These are phyloP conservation scores for Axea sp. DNA, from an alignment of 2,888 invertebrate species.

Conservation along the genomic window DNA sequence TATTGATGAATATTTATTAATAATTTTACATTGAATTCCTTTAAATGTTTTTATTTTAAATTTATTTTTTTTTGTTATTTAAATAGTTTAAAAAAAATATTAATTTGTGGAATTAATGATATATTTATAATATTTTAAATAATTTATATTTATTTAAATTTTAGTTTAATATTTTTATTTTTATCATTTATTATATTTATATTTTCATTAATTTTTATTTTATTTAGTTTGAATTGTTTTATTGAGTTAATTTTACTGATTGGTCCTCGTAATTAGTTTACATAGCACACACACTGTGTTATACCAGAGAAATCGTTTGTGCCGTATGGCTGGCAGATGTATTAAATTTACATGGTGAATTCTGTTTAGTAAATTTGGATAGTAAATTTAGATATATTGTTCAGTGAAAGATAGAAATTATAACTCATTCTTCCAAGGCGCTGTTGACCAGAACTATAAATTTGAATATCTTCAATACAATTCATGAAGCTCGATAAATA, in stretches of 20 bases:
- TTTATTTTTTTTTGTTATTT: slow-evolving; percentile 79
- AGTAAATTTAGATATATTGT: no score
- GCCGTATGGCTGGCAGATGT: no score
- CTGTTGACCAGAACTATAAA: no score
- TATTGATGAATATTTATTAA: slow-evolving; percentile 81
- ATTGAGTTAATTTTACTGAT: slow-evolving; percentile 82
- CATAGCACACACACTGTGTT: no score
- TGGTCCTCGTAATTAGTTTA: no score
- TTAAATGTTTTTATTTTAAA: slow-evolving; percentile 84
- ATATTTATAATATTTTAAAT: slow-evolving; percentile 79
- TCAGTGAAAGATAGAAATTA: no score
- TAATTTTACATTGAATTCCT: slow-evolving; percentile 83
- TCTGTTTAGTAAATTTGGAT: no score
- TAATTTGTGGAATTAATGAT: slow-evolving; percentile 85
- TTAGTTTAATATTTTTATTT: slow-evolving; percentile 72
- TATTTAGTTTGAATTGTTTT: slow-evolving; percentile 79
- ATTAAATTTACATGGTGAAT: no score
- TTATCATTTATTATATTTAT: slow-evolving; percentile 66
- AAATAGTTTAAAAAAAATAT: slow-evolving; percentile 85
- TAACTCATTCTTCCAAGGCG: no score
- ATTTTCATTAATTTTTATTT: slow-evolving; percentile 70
- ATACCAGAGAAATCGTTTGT: no score
- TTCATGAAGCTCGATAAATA: no score
- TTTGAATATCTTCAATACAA: no score
- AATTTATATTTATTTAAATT: slow-evolving; percentile 79